phyloP scores from a whole-genome alignment of 2,113 vertebrate species.

The Mixornis gularis region DNA sequence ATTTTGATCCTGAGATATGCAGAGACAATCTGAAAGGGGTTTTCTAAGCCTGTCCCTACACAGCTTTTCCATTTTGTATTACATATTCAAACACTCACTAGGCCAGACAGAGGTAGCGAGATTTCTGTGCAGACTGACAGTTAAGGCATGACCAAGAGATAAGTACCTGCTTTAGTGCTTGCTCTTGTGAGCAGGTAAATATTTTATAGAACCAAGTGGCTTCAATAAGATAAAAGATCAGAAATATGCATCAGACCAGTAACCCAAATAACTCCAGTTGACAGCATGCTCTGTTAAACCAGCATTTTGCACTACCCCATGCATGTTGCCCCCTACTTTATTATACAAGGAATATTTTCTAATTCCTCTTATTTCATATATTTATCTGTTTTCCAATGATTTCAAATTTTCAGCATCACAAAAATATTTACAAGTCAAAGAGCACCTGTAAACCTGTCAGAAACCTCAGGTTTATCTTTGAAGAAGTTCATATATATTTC shows the following conservation, averaged over 20 bases:
- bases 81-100: background rate
- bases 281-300: background rate
- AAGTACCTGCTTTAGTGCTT: background rate
- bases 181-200: background rate
- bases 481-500: background rate
- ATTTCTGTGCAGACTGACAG: background rate
- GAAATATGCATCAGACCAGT: background rate
- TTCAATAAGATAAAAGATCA: background rate
- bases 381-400: background rate
- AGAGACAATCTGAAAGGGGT: background rate
- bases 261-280: background rate
- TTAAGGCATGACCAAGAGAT: background rate
- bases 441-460: background rate
- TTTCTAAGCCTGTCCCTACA: background rate
- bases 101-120: background rate
- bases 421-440: background rate
- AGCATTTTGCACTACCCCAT: background rate
- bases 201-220: background rate
- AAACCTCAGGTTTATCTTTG: background rate
- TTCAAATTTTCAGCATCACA: background rate
- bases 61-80: background rate
- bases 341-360: background rate
- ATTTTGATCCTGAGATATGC: background rate
- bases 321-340: background rate
- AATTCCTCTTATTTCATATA: background rate